Evolutionary conservation across 2,888 invertebrate genomes (phyloP), one percentile per base, ranked within the genome.

Genomic region (Heliconius charithonia): DNA sequence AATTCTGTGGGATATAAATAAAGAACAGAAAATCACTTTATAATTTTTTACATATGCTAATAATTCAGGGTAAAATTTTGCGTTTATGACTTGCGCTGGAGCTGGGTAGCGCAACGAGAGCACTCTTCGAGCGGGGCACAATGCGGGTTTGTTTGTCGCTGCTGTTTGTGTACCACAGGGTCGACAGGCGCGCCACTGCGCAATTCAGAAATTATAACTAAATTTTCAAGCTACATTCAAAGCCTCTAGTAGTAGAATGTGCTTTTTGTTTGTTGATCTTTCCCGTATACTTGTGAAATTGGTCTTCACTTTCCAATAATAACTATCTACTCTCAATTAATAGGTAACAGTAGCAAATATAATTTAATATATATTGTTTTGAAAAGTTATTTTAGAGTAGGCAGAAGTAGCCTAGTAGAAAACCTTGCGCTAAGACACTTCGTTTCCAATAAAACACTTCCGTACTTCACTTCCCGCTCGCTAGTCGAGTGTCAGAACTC

Each of bases 171-270:
- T 86, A 84, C 84, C 85, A 82, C 77, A 51, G 51, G 51, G 22
- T 37, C 51, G 51, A 51, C 51, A 81, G 82, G 80, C 86, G 79
- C 75, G 83, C 85, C 84, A 85, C 87, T 83, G 83, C 86, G 83
- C 87, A 89, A 90, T 87, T 87, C 87, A 88, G 89, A 89, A 90
- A 90, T 90, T 90, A 89, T 88, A 88, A 89, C 89, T 88, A 86
- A 88, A 91, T 90, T 91, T 91, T 89, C 87, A 88, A 86, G 87
- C 88, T 83, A 83, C 84, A 87, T 86, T 86, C 87, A 86, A 85
- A 83, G 81, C 79, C 76, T 78, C 63, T 77, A 77, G 80, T 80
- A 79, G 76, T 69, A 67, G 76, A 79, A 72, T 78, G 74, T 77
- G 76, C 77, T 79, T 73, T 77, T 75, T 25, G 65, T 70, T 71